Base-by-base conservation (phyloP, 2,797 vertebrate genomes). In the Helicolenus hilgendorfi region DNA sequence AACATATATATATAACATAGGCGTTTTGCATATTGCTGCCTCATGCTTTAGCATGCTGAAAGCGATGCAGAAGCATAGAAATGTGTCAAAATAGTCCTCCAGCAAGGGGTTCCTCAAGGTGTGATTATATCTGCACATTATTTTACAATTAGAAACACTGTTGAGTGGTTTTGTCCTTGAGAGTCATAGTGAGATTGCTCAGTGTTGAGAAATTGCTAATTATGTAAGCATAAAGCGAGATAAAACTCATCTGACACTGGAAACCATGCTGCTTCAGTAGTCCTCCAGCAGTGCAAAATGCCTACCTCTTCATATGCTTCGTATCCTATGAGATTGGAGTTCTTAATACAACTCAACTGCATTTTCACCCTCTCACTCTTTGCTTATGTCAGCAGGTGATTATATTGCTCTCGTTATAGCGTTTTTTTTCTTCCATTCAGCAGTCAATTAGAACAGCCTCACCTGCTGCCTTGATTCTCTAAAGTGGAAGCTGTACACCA, bases 341-440 rank as follows among this genome's bases (percentile, higher is more conserved):
- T 84, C 71, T 88, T 92, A 92, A 90, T 81, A 75, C 86, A 90
- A 75, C 71, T 83, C 58, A 60, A 87, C 77, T 72, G 80, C 72
- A 87, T 88, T 79, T 86, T 79, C 73, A 85, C 84, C 65, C 68
- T 82, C 67, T 77, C 49, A 76, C 77, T 90, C 56, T 85, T 86
- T 86, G 93, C 94, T 93, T 89, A 91, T 89, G 87, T 95, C 95
- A 96, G 94, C 92, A 93, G 83, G 91, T 87, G 86, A 95, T 95
- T 93, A 92, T 86, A 89, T 93, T 80, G 88, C 71, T 59, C 72
- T 94, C 91, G 92, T 88, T 95, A 89, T 56, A 58, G 83, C 5
- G 5, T 85, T 88, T 79, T 82, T 27, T 86, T 76, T 67, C 81
- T 82, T 75, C 62, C 49, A 88, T 94, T 89, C 85, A 89, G 74